Evolutionary conservation across 1,140 invertebrate species (phyloP).

Genomic region (Chymomyza costata): DNA sequence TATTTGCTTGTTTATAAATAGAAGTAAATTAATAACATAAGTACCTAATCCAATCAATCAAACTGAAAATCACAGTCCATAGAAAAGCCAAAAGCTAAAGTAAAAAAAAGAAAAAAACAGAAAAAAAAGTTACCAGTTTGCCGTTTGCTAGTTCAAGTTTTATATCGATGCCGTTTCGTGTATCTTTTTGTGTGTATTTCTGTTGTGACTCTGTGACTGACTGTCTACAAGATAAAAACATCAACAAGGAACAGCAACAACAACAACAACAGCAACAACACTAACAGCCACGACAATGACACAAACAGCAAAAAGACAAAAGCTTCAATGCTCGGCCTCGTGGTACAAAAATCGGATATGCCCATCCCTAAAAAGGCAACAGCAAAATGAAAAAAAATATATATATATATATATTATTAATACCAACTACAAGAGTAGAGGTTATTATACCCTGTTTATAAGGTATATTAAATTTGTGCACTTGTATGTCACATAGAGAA

Average conservation of each 20-base stretch:
- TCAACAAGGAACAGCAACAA: conserved; percentile 40
- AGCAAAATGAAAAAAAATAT: conserved; percentile 5
- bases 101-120: conserved; percentile 35
- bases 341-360: conserved; percentile 71
- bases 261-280: conserved; percentile 44
- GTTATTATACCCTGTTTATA: no score
- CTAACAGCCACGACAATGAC: conserved; percentile 20
- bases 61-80: conserved; percentile 65
- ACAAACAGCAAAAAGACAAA: not conserved
- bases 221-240: conserved; percentile 52
- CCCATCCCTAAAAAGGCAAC: conserved; percentile 64
- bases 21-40: conserved; percentile 74
- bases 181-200: not conserved
- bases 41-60: conserved; percentile 74
- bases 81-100: conserved; percentile 47
- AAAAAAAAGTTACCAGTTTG: conserved; percentile 13
- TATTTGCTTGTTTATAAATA: conserved; percentile 67
- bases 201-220: conserved; percentile 39
- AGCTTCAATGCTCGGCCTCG: no score
- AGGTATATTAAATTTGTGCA: no score
- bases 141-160: not conserved
- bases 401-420: not conserved
- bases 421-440: no score
- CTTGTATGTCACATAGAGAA: no score
- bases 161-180: not conserved